phyloP scores from a whole-genome alignment of 1,140 invertebrate genomes.

The Scaptodrosophila lebanonensis region DNA sequence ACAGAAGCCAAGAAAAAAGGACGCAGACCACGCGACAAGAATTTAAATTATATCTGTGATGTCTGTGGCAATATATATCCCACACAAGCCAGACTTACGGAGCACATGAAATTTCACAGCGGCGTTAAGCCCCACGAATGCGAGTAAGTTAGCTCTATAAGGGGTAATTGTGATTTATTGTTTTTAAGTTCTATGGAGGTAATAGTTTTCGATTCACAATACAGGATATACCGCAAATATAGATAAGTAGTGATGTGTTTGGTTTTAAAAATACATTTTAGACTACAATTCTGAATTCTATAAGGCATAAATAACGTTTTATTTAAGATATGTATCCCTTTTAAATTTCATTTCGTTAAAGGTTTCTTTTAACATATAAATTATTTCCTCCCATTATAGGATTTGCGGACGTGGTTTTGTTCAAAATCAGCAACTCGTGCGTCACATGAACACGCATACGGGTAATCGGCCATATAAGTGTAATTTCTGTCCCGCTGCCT shows the following conservation, averaged over 20 bases:
- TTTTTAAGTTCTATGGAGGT: too few relatives aligned
- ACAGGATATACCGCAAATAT: too few relatives aligned
- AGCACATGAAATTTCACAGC: slow-evolving; percentile 71
- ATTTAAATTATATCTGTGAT: slow-evolving; percentile 60
- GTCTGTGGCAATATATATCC: slow-evolving; percentile 72
- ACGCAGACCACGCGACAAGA: slow-evolving; percentile 48
- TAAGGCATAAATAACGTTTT: too few relatives aligned
- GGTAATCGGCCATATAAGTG: slow-evolving; percentile 82
- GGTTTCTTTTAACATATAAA: background rate
- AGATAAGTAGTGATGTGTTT: too few relatives aligned
- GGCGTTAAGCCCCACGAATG: slow-evolving; percentile 68
- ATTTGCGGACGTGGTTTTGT: slow-evolving; percentile 69
- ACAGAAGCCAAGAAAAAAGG: slow-evolving; percentile 37
- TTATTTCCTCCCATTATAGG: slow-evolving; percentile 15
- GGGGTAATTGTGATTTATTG: too few relatives aligned
- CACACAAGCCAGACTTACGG: slow-evolving; percentile 60
- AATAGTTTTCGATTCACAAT: too few relatives aligned
- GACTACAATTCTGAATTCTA: too few relatives aligned
- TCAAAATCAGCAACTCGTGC: slow-evolving; percentile 63
- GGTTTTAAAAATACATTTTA: too few relatives aligned
- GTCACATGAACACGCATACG: slow-evolving; percentile 73
- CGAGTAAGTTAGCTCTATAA: slow-evolving; percentile 47
- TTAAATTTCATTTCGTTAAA: too few relatives aligned
- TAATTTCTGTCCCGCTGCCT: slow-evolving; percentile 83
- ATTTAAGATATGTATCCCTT: too few relatives aligned